Evolutionary conservation across 2,113 vertebrate genomes (phyloP).

Genomic region (Pangasianodon hypophthalmus): DNA sequence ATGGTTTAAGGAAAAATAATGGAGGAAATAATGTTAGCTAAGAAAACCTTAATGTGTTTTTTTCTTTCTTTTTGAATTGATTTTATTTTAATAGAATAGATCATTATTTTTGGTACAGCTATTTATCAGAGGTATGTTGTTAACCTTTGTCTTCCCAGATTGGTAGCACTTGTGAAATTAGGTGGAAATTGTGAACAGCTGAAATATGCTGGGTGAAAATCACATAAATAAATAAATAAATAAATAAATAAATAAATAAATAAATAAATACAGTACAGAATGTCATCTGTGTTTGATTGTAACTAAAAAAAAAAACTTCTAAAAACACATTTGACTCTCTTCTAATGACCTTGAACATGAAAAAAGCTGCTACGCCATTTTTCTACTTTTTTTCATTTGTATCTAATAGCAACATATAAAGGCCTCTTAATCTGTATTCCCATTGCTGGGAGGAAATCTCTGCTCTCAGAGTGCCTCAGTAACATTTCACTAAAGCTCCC

Average conservation of each 20-base stretch:
- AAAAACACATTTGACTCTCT: neutral
- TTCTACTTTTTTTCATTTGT: neutral
- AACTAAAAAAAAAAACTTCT: neutral
- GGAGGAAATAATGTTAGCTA: neutral
- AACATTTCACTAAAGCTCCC: slow-evolving; percentile 45
- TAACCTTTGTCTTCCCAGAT: neutral
- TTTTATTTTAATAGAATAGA: neutral
- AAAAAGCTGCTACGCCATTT: neutral
- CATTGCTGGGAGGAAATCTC: slow-evolving; percentile 9
- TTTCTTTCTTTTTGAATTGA: neutral
- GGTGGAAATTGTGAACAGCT: neutral
- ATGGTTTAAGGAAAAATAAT: neutral
- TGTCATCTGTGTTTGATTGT: neutral
- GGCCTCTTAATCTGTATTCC: neutral
- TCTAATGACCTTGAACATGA: neutral
- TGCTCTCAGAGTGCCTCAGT: slow-evolving; percentile 1
- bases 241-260: neutral
- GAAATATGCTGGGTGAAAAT: neutral
- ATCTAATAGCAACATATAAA: neutral
- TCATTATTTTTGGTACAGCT: neutral
- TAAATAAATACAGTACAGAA: neutral
- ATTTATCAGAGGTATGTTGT: neutral
- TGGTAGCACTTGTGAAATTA: neutral
- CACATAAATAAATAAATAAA: neutral
- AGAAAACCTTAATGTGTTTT: neutral